Base-by-base conservation (phyloP, 2,797 vertebrate genomes). In the Thalassophryne amazonica region DNA sequence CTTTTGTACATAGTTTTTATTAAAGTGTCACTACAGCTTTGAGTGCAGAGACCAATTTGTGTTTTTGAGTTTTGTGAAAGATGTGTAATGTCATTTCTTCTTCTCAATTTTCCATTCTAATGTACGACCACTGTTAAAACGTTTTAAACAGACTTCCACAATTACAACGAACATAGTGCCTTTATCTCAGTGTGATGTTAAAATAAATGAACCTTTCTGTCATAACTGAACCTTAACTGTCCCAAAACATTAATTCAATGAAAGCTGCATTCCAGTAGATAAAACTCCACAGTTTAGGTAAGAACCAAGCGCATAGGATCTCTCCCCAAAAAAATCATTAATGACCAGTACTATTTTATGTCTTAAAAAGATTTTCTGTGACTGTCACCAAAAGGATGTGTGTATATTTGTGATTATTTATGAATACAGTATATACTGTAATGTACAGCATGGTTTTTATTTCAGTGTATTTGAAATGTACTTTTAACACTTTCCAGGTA, bases 401-500 rank as follows among this genome's bases (percentile, higher is more conserved):
- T 96, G 88, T 95, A 93, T 94, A 94, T 95, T 83, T 85, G 91
- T 92, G 93, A 89, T 92, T 93, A 92, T 92, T 92, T 91, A 93
- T 93, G 81, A 89, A 89, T 85, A 85, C 73, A 31, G 69, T 90
- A 87, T 88, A 86, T 87, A n/a, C n/a, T n/a, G n/a, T n/a, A 82
- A 86, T 98, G 93, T 97, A 97, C 92, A 97, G 93, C 92, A 92
- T 94, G 92, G 89, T 83, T 93, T 90, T 93, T 92, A 94, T 91
- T 91, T 90, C 74, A 73, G 85, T 60, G 70, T 88, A 72, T 79
- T 85, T 84, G 62, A 90, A 87, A 86, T 87, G 77, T 89, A 81
- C 86, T 88, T 94, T n/a, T 94, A 95, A 94, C 95, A 96, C 95
- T 95, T 96, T 93, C 90, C 91, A 91, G 91, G 91, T 91, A 92